These are phyloP conservation scores for Oryzias curvinotus DNA, from an alignment of 2,113 vertebrate genomes.

Conservation along the genomic window DNA sequence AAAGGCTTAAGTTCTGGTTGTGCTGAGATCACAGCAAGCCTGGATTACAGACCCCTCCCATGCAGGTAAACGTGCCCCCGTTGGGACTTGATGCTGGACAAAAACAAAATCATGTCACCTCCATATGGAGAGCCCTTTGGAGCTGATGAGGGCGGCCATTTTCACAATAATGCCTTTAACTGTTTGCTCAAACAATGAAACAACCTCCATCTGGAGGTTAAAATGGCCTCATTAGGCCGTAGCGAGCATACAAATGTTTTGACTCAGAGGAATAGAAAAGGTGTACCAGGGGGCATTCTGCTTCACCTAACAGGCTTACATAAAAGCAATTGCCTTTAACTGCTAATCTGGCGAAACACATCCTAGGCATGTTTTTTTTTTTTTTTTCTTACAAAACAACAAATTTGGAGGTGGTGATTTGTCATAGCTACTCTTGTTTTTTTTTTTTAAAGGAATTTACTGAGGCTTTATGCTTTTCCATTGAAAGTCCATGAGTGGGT, in stretches of 20 bases:
- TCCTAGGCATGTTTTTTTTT: neutral
- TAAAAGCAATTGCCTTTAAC: conserved; percentile 38
- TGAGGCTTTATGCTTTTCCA: conserved; percentile 22
- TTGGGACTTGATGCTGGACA: too few relatives aligned
- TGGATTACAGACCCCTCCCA: too few relatives aligned
- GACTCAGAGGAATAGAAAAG: conserved; percentile 9
- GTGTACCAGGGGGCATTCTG: conserved; percentile 16
- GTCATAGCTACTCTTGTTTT: conserved; percentile 39
- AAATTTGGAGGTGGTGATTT: conserved; percentile 44
- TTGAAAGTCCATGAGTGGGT: conserved; percentile 25
- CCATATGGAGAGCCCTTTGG: too few relatives aligned
- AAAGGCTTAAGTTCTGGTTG: too few relatives aligned
- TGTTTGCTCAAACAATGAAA: too few relatives aligned
- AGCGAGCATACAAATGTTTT: conserved; percentile 1
- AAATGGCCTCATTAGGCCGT: too few relatives aligned
- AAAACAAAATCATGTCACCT: too few relatives aligned
- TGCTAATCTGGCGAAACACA: conserved; percentile 47
- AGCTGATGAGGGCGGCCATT: too few relatives aligned
- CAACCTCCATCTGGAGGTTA: too few relatives aligned
- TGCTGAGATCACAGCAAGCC: too few relatives aligned
- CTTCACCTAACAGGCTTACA: conserved; percentile 55
- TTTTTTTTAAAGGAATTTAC: conserved; percentile 25
- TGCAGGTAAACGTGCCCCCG: too few relatives aligned
- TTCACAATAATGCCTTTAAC: too few relatives aligned
- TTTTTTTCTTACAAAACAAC: conserved; percentile 37